Evolutionary conservation across 2,888 invertebrate genomes (phyloP).

Genomic region (Drosophila buzzatii): DNA sequence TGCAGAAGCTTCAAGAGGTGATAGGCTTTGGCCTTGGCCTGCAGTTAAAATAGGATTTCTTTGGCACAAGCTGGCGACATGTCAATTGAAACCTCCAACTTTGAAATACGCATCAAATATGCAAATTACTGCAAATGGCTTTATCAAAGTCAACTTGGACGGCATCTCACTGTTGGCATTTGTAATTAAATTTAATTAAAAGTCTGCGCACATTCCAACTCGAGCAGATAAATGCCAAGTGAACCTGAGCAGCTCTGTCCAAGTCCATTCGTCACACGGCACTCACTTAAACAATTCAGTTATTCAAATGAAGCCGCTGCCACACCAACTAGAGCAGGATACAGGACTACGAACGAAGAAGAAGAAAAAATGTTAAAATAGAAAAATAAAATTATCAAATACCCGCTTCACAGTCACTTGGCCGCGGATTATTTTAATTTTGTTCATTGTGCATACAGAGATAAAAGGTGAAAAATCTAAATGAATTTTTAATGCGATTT

Average conservation of each 20-base stretch:
- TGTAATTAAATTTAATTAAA: conserved; percentile 78
- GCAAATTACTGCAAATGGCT: conserved; percentile 55
- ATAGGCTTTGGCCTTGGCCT: background rate
- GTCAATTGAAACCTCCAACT: conserved; percentile 46
- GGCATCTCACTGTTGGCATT: conserved; percentile 56
- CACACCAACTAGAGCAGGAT: conserved; percentile 1
- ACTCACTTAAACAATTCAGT: conserved; percentile 74
- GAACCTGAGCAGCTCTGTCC: conserved; percentile 44
- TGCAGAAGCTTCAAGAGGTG: conserved; percentile 44
- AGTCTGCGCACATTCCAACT: conserved; percentile 66
- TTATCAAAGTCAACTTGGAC: conserved; percentile 55
- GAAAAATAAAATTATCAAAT: conserved; percentile 59
- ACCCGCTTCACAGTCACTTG: conserved; percentile 48
- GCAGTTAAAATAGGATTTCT: background rate
- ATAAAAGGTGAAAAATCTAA: conserved; percentile 76
- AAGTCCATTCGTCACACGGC: conserved; percentile 63
- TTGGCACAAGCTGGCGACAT: conserved; percentile 26
- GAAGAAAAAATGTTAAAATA: background rate
- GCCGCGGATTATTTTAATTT: conserved; percentile 75
- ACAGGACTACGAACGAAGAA: background rate
- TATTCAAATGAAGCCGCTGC: conserved; percentile 67
- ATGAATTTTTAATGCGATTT: conserved; percentile 73
- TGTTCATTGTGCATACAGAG: conserved; percentile 75
- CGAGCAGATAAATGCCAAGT: conserved; percentile 58
- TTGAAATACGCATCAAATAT: conserved; percentile 45